Evolutionary conservation across 2,888 invertebrate species (phyloP), one percentile per base, ranked within the genome.

Genomic region (Cheilosia urbana): DNA sequence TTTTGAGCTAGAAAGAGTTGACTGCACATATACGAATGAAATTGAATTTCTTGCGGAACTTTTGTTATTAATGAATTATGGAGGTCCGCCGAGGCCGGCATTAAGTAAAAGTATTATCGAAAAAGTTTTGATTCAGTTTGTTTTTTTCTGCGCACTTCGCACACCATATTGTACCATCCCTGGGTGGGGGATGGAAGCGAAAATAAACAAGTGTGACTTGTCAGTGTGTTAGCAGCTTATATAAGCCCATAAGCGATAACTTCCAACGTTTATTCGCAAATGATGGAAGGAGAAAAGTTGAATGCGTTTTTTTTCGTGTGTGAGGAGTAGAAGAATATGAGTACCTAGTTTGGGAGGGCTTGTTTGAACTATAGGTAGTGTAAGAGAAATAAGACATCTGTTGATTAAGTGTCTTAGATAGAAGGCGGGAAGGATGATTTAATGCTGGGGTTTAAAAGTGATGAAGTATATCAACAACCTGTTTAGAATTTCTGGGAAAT

Each of bases 1-100:
- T 21, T 24, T 5, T 5, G 24, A 51, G 15, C 15, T 4, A 27
- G 51, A 37, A 21, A 58, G 37, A 40, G 58, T 58, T 37, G 37
- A 4, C 37, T 17, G 27, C 13, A n/a, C 53, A 66, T 37, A 55
- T 11, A 55, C 45, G 49, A 69, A 30, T 47, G 17, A 57, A 42
- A 69, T 45, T 55, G 57, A 57, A 57, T 71, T 71, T 71, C 71
- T 47, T 71, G 58, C 24, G 58, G 49, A 71, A 71, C 58, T 71
- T 71, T 71, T 60, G 34, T 71, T 71, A 71, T 71, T 71, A 71
- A 71, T 71, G 71, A 30, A 37, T n/a, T 21, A 58, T 27, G 47
- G 49, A 34, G 34, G 58, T 47, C 47, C 24, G 27, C n/a, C 13
- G 51, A 2, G 9, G 40, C n/a, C 42, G 45, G 24, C 6, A 24